A percentile compares a stretch with the other conserved stretches of the same genome.
These are phyloP conservation scores for Polydrusus tereticollis DNA, from an alignment of 2,888 invertebrate species.

Conservation along the genomic window DNA sequence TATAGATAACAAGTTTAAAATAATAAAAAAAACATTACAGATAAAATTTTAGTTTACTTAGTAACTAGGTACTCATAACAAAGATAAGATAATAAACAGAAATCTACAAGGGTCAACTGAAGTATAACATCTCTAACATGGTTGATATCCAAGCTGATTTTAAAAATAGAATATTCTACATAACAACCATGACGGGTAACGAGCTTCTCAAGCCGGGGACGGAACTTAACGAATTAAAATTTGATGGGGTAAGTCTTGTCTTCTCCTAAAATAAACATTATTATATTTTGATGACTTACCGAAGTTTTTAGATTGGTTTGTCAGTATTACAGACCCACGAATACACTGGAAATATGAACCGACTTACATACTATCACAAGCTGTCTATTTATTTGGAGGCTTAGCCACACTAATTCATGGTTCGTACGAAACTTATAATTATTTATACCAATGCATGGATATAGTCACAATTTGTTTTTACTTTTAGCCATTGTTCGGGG, in stretches of 20 bases:
- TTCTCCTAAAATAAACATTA: background rate
- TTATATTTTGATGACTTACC: background rate
- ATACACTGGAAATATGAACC: slow-evolving; percentile 77
- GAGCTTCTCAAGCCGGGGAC: slow-evolving; percentile 60
- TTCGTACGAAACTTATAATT: slow-evolving; percentile 59
- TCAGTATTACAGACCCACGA: slow-evolving; percentile 70
- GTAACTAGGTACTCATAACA: slow-evolving; percentile 11
- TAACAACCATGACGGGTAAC: slow-evolving; percentile 55
- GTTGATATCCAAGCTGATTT: slow-evolving; percentile 19
- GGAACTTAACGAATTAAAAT: slow-evolving; percentile 60
- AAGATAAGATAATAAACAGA: slow-evolving; percentile 26
- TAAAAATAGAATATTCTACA: slow-evolving; percentile 28
- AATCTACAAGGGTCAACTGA: slow-evolving; percentile 8
- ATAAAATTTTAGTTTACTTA: background rate
- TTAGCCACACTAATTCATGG: slow-evolving; percentile 78
- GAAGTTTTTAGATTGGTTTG: slow-evolving; percentile 75
- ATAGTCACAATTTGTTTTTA: background rate
- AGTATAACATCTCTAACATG: slow-evolving; percentile 8
- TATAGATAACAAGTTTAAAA: too few species aligned
- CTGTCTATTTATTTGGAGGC: slow-evolving; percentile 73
- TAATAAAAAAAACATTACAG: too few species aligned
- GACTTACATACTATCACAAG: slow-evolving; percentile 76
- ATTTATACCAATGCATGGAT: background rate
- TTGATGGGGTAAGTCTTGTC: slow-evolving; percentile 59
- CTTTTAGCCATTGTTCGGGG: slow-evolving; percentile 76